Evolutionary conservation across 2,797 vertebrate species (phyloP).

Genomic region (Pteropus rufus): DNA sequence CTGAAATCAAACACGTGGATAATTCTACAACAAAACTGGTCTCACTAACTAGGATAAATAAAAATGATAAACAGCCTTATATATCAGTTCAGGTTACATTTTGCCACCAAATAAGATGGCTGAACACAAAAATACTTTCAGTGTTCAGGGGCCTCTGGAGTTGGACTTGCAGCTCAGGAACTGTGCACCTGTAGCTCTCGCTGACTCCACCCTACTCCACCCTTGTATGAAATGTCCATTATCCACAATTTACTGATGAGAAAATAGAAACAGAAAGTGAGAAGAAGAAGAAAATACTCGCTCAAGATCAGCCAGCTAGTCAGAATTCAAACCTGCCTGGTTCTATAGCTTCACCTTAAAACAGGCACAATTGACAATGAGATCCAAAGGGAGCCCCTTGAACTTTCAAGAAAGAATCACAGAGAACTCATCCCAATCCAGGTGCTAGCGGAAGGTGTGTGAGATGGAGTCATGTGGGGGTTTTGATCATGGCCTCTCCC

Average conservation of each 20-base stretch:
- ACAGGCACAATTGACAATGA: accelerated
- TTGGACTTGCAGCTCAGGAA: not conserved
- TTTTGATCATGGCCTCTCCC: not conserved
- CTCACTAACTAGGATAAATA: not conserved
- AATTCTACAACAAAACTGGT: not conserved
- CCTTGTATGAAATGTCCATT: not conserved
- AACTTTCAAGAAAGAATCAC: not conserved
- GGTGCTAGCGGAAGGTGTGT: not conserved
- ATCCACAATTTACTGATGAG: not conserved
- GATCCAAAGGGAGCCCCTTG: not conserved
- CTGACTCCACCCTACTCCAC: not conserved
- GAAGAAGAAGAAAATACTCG: not conserved
- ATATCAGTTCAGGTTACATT: not conserved
- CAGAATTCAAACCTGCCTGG: not conserved
- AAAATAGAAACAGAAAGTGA: not conserved
- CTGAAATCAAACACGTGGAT: not conserved
- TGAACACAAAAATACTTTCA: not conserved
- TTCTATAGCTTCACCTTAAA: not conserved
- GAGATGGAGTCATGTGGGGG: not conserved
- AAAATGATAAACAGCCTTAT: not conserved
- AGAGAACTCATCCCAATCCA: not conserved
- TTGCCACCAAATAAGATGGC: not conserved
- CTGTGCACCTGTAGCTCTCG: not conserved
- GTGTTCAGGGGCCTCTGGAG: not conserved
- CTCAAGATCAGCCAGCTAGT: not conserved